Percentiles rank a stretch among this genome's conserved stretches.
Conservation (phyloP, 1,140 invertebrate species). For the Drosophila paulistorum region DNA sequence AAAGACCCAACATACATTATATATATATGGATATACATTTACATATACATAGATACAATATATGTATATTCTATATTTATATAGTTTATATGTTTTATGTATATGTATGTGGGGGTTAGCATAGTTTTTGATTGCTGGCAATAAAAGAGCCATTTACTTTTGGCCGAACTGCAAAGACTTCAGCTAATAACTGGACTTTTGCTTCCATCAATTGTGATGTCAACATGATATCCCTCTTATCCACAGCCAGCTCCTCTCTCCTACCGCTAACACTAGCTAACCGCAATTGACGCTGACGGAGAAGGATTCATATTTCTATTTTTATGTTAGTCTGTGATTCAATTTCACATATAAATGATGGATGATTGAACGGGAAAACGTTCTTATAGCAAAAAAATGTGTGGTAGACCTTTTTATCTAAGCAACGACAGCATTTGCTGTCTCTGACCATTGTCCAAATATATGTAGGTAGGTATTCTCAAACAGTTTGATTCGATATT, state of each 20-base stretch:
- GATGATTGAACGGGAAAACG: not conserved
- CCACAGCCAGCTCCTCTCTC: not conserved
- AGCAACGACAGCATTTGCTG: not conserved
- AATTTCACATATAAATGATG: slow-evolving; percentile 8
- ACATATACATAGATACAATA: slow-evolving; percentile 22
- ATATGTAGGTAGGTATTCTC: not conserved
- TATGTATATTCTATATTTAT: slow-evolving; percentile 11
- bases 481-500: too few species aligned
- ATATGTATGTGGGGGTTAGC: slow-evolving; percentile 57
- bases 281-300: too few species aligned
- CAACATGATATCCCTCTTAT: slow-evolving; percentile 5
- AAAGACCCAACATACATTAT: slow-evolving; percentile 46
- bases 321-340: slow-evolving; percentile 13
- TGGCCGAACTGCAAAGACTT: slow-evolving; percentile 34
- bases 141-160: slow-evolving; percentile 75
- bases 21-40: slow-evolving; percentile 36
- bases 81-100: slow-evolving; percentile 13
- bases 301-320: slow-evolving; percentile 9
- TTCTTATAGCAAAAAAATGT: not conserved
- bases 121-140: slow-evolving; percentile 69
- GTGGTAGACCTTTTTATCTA: not conserved
- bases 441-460: too few species aligned
- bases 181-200: slow-evolving; percentile 64
- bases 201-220: slow-evolving; percentile 25
- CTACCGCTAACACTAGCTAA: too few species aligned